Evolutionary conservation across 92 coral and sea anemone genomes (phyloP).

Genomic region (Galaxea fascicularis): DNA sequence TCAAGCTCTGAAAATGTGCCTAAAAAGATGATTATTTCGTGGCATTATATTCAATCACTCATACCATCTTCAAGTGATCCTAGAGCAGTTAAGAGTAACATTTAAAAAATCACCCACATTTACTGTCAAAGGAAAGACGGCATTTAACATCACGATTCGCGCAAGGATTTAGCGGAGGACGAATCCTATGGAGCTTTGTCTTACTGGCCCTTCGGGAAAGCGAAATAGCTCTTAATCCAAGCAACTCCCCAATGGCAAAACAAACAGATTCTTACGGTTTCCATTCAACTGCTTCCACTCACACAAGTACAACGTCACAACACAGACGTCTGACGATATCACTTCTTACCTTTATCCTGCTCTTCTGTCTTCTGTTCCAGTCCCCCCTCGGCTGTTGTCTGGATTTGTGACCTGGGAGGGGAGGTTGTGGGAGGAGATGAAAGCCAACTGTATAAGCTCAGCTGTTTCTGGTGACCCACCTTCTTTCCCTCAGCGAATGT

Average conservation of each 20-base stretch:
- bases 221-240: too few species aligned
- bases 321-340: background rate
- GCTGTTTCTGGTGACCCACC: slow-evolving; percentile 81
- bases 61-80: too few species aligned
- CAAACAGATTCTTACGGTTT: too few species aligned
- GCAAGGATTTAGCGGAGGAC: too few species aligned
- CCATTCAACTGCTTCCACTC: background rate
- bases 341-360: slow-evolving; percentile 2
- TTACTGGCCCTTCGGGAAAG: too few species aligned
- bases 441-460: slow-evolving; percentile 93
- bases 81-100: too few species aligned
- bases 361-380: slow-evolving; percentile 32
- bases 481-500: slow-evolving; percentile 56
- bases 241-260: too few species aligned
- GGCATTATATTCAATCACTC: background rate
- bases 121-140: too few species aligned
- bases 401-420: slow-evolving; percentile 72
- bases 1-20: background rate
- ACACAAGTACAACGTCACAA: background rate
- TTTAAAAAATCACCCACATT: too few species aligned
- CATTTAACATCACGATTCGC: too few species aligned
- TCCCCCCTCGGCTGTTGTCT: slow-evolving; percentile 32
- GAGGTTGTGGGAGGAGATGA: slow-evolving; percentile 94
- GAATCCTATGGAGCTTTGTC: too few species aligned
- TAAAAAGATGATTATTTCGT: background rate